phyloP scores from a whole-genome alignment of 2,113 vertebrate species.

The Illadopsis cleaveri region DNA sequence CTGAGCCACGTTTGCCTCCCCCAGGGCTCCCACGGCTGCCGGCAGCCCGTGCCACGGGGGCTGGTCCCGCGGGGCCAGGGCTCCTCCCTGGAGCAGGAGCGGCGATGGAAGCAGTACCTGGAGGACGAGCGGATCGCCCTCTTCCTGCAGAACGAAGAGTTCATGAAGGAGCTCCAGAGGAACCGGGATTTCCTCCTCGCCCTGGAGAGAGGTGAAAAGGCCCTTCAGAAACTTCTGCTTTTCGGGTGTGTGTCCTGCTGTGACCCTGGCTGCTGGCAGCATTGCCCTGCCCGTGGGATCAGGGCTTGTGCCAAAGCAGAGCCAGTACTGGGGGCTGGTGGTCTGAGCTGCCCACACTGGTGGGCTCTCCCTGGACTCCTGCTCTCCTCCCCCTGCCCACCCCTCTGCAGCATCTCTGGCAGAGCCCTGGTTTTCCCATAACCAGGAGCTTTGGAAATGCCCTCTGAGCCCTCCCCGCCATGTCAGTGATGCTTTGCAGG shows the following conservation, averaged over 20 bases:
- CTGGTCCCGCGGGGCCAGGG: neutral
- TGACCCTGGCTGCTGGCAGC: neutral
- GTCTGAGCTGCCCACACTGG: rapidly evolving
- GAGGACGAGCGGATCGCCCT: conserved; percentile 94
- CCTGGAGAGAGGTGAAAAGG: conserved; percentile 88
- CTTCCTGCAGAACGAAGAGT: conserved; percentile 96
- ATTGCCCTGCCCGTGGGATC: neutral
- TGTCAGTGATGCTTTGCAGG: neutral
- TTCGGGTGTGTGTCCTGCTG: neutral
- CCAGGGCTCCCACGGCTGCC: conserved; percentile 68
- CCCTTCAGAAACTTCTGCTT: neutral
- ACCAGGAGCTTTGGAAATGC: neutral
- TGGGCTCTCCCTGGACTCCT: neutral
- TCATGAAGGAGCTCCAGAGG: conserved; percentile 95
- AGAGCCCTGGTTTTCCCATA: neutral
- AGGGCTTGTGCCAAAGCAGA: neutral
- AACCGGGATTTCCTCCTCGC: conserved; percentile 95
- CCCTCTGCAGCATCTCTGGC: neutral
- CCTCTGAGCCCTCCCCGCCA: neutral
- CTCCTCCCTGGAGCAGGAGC: conserved; percentile 81
- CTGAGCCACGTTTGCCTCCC: rapidly evolving
- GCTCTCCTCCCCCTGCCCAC: neutral
- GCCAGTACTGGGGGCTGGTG: neutral
- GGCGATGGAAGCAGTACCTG: conserved; percentile 93
- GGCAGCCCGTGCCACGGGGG: neutral